Evolutionary conservation across 2,888 invertebrate species (phyloP).

Genomic region (Dromius quadrimaculatus): DNA sequence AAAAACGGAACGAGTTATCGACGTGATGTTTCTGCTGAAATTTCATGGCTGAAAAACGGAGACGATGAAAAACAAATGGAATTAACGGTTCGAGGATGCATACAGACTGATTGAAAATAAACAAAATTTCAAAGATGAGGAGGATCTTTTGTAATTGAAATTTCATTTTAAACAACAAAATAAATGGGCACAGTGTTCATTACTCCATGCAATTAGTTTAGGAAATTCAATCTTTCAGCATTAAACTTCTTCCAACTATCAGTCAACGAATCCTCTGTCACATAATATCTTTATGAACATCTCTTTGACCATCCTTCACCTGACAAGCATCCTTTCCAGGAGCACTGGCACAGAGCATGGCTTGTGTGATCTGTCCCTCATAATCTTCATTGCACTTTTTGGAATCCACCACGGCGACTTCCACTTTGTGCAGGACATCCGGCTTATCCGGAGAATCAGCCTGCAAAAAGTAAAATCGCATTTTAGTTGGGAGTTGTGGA

Average conservation of each 20-base stretch:
- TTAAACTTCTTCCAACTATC: no score
- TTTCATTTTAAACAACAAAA: no score
- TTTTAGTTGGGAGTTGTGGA: no score
- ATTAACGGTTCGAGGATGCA: constrained; percentile 24
- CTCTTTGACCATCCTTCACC: no score
- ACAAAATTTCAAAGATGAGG: not conserved
- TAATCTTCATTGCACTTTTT: constrained; percentile 28
- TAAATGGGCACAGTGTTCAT: no score
- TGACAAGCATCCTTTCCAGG: constrained; percentile 27
- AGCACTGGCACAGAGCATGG: constrained; percentile 12
- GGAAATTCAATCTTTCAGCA: no score
- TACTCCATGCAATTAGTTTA: no score
- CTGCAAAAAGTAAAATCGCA: no score
- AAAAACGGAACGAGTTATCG: constrained; percentile 38
- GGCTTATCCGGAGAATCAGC: constrained; percentile 6
- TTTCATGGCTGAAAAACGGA: constrained; percentile 36
- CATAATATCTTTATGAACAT: no score
- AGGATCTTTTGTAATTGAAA: not conserved
- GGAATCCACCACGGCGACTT: constrained; percentile 5
- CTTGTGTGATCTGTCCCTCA: constrained; percentile 9
- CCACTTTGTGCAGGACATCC: constrained; percentile 12
- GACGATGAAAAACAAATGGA: constrained; percentile 17
- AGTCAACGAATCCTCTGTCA: no score
- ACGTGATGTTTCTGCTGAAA: constrained; percentile 39
- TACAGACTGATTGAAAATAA: constrained; percentile 19